These are phyloP conservation scores for Phylloscopus trochilus DNA, from an alignment of 2,113 vertebrate genomes.

Conservation along the genomic window DNA sequence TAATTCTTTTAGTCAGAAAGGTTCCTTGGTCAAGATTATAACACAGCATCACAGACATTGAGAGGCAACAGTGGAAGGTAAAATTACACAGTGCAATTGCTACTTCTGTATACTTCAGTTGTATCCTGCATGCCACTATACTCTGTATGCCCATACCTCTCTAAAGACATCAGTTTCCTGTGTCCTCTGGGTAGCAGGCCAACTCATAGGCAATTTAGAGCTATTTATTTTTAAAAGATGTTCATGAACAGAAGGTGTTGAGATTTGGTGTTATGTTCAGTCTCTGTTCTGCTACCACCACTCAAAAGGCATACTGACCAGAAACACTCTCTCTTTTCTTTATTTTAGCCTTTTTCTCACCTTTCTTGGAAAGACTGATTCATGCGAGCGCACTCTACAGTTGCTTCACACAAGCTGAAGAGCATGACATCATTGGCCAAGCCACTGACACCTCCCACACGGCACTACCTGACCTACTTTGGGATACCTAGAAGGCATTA, in stretches of 20 bases:
- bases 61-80: neutral
- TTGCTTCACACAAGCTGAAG: neutral
- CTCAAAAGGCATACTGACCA: neutral
- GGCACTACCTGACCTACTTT: neutral
- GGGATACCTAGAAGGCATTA: neutral
- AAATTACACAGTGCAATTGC: neutral
- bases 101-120: neutral
- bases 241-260: neutral
- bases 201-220: neutral
- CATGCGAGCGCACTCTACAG: neutral
- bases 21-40: neutral
- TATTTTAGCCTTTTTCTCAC: neutral
- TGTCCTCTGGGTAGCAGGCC: neutral
- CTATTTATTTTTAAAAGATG: neutral
- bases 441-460: neutral
- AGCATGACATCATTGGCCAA: fast-evolving
- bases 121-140: neutral
- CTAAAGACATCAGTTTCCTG: neutral
- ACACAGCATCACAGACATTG: neutral
- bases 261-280: neutral
- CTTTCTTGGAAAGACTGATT: neutral
- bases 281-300: neutral
- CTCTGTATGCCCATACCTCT: neutral
- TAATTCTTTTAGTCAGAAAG: neutral
- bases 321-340: neutral